These are phyloP conservation scores for Acyrthosiphon pisum DNA, from an alignment of 1,140 invertebrate species.

Conservation along the genomic window DNA sequence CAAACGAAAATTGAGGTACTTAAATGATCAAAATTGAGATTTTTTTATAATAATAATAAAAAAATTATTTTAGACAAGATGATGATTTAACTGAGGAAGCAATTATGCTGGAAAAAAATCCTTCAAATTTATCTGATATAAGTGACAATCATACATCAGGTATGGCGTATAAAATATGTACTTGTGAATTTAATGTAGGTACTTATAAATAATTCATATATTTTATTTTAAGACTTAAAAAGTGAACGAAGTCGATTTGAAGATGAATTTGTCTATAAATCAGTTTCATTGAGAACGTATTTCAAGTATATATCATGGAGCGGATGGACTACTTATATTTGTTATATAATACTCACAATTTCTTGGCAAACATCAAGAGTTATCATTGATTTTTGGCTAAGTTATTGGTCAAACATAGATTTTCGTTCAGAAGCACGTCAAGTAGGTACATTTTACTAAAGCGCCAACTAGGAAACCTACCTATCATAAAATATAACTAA, in stretches of 20 bases:
- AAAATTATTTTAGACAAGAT: not conserved
- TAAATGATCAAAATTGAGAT: not conserved
- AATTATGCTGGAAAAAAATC: slow-evolving; percentile 2
- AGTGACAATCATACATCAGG: slow-evolving; percentile 29
- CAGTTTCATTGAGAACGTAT: slow-evolving; percentile 39
- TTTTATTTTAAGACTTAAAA: slow-evolving; percentile 33
- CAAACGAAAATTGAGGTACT: slow-evolving; percentile 41
- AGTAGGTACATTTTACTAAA: not conserved
- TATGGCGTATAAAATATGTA: not conserved
- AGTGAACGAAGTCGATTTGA: slow-evolving; percentile 27
- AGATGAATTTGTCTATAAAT: slow-evolving; percentile 51
- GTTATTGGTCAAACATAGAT: slow-evolving; percentile 66
- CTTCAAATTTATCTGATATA: slow-evolving; percentile 35
- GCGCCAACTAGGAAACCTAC: not conserved
- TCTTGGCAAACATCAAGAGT: slow-evolving; percentile 69
- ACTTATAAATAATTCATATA: not conserved
- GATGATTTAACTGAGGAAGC: slow-evolving; percentile 24
- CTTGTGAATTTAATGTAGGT: not conserved
- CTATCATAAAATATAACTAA: not conserved
- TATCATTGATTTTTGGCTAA: slow-evolving; percentile 72
- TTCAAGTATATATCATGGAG: slow-evolving; percentile 53
- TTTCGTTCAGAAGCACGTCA: not conserved
- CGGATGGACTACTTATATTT: slow-evolving; percentile 59
- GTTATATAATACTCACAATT: slow-evolving; percentile 68
- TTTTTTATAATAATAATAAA: not conserved